Evolutionary conservation across 2,113 vertebrate genomes (phyloP).

Genomic region (Fregetta grallaria): DNA sequence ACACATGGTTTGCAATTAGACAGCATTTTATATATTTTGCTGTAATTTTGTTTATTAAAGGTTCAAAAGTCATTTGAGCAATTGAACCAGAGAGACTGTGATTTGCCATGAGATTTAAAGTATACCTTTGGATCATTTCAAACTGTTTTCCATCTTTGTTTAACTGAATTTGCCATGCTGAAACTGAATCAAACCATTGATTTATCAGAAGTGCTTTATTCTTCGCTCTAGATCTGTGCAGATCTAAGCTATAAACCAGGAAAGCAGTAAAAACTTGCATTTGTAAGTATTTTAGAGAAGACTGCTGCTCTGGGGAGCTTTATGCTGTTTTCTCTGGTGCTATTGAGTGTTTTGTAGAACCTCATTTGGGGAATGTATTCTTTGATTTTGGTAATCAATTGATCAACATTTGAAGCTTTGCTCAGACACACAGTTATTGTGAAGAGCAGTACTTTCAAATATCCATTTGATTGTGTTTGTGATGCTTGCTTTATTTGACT

Average conservation of each 20-base stretch:
- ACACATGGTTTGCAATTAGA: not conserved
- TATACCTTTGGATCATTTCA: not conserved
- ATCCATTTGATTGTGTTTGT: conserved; percentile 41
- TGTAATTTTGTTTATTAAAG: not conserved
- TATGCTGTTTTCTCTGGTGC: not conserved
- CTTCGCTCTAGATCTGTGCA: conserved; percentile 38
- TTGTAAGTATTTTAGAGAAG: conserved; percentile 44
- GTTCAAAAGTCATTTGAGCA: not conserved
- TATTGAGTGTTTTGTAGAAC: conserved; percentile 22
- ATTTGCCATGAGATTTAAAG: not conserved
- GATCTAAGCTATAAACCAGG: conserved; percentile 60
- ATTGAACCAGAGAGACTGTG: not conserved
- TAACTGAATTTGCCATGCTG: not conserved
- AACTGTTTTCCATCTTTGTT: not conserved
- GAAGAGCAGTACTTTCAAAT: conserved; percentile 20
- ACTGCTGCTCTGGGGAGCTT: not conserved
- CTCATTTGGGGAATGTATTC: conserved; percentile 40
- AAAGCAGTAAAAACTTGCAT: conserved; percentile 52
- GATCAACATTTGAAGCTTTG: conserved; percentile 36
- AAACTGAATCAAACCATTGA: not conserved
- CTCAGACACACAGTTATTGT: conserved; percentile 1
- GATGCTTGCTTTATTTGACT: conserved; percentile 31
- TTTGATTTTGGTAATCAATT: conserved; percentile 54
- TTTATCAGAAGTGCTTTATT: not conserved
- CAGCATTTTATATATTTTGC: not conserved